Conservation (phyloP, 2,113 vertebrate genomes). For the Zapus hudsonius region DNA sequence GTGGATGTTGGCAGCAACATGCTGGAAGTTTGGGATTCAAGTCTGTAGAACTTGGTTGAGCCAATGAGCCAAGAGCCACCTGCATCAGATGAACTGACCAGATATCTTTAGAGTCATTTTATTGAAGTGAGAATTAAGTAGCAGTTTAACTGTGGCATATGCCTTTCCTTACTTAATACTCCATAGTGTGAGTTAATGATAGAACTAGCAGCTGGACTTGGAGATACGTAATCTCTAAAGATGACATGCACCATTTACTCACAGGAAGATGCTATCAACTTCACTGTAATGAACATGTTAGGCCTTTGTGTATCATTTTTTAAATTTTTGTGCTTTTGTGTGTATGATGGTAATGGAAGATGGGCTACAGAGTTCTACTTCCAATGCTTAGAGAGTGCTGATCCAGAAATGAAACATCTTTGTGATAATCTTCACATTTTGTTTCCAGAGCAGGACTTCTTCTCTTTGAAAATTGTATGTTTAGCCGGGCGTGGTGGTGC, state of each 20-base stretch:
- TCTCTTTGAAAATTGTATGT: too few relatives aligned
- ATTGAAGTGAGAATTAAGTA: not conserved
- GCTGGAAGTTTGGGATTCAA: not conserved
- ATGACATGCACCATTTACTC: not conserved
- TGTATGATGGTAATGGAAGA: not conserved
- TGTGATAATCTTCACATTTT: not conserved
- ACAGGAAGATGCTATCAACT: not conserved
- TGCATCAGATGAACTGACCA: not conserved
- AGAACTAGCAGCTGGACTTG: not conserved
- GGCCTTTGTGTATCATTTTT: not conserved
- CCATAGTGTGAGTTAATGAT: not conserved
- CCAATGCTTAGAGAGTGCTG: not conserved
- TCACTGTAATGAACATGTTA: not conserved
- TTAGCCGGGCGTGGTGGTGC: too few relatives aligned
- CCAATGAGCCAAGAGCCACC: not conserved
- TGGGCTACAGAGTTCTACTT: not conserved
- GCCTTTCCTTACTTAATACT: not conserved
- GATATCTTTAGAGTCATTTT: not conserved
- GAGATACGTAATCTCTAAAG: not conserved
- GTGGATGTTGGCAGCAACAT: too few relatives aligned
- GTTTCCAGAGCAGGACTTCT: not conserved
- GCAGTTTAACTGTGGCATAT: not conserved
- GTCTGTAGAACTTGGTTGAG: not conserved
- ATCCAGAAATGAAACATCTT: not conserved
- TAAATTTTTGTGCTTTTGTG: not conserved